phyloP scores from a whole-genome alignment of 2,888 invertebrate species.

The Urechis unicinctus region DNA sequence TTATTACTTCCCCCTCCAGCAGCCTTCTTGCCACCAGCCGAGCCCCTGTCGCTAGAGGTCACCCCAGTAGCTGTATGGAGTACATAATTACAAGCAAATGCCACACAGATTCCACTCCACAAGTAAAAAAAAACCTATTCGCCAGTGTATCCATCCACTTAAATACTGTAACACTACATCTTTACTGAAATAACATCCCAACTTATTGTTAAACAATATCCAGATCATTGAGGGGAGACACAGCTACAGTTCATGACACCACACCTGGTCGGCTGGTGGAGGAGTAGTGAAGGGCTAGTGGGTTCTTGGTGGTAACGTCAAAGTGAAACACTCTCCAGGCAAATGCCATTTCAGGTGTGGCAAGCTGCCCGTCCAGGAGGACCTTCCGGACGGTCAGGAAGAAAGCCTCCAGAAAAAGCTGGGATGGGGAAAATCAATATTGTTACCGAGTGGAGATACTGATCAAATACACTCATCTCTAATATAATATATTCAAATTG shows the following conservation, averaged over 20 bases:
- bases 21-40: constrained; percentile 33
- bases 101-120: not conserved
- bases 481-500: no score
- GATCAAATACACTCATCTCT: no score
- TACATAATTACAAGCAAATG: not conserved
- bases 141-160: no score
- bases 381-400: constrained; percentile 37
- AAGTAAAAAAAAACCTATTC: no score
- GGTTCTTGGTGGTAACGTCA: constrained; percentile 42
- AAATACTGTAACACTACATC: no score
- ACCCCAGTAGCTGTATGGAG: constrained; percentile 35
- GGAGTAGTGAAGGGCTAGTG: constrained; percentile 26
- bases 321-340: constrained; percentile 46
- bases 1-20: constrained; percentile 20
- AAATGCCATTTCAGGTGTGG: constrained; percentile 36
- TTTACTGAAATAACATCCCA: no score
- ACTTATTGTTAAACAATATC: no score
- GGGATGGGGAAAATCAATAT: constrained; percentile 2
- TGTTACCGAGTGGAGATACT: no score
- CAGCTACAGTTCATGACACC: not conserved
- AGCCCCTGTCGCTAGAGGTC: constrained; percentile 43
- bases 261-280: constrained; percentile 39
- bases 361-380: constrained; percentile 23
- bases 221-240: no score
- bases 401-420: constrained; percentile 46